phyloP scores from a whole-genome alignment of 2,797 vertebrate genomes.

The Lacerta agilis region DNA sequence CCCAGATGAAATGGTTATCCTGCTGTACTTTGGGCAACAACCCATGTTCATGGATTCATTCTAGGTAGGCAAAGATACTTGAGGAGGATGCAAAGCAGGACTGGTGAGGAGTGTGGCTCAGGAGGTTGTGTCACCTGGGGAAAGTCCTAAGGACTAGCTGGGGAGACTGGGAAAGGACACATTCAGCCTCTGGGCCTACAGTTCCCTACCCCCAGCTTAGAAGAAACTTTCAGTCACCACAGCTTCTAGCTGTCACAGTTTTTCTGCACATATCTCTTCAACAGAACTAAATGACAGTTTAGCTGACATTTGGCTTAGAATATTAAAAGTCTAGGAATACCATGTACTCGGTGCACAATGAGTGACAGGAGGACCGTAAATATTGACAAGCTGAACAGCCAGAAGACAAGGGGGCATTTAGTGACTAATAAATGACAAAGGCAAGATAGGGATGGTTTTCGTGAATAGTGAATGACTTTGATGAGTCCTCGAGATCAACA shows the following conservation, averaged over 20 bases:
- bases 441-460: not conserved
- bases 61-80: too few species aligned
- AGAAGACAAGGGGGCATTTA: not conserved
- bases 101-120: too few species aligned
- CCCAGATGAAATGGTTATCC: too few species aligned
- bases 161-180: too few species aligned
- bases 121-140: too few species aligned
- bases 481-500: constrained; percentile 29
- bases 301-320: constrained; percentile 17
- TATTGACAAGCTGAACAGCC: not conserved
- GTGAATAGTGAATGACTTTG: not conserved
- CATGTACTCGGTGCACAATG: not conserved
- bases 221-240: not conserved
- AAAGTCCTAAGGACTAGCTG: too few species aligned
- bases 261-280: not conserved
- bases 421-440: constrained; percentile 53
- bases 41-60: too few species aligned
- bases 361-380: not conserved
- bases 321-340: not conserved
- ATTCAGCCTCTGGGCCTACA: too few species aligned
- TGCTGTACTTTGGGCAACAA: too few species aligned
- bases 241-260: not conserved
- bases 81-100: too few species aligned
- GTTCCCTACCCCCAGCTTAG: too few species aligned
- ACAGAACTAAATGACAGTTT: not conserved